Evolutionary conservation across 2,797 vertebrate species (phyloP).

Genomic region (Coracias cyanogaster): DNA sequence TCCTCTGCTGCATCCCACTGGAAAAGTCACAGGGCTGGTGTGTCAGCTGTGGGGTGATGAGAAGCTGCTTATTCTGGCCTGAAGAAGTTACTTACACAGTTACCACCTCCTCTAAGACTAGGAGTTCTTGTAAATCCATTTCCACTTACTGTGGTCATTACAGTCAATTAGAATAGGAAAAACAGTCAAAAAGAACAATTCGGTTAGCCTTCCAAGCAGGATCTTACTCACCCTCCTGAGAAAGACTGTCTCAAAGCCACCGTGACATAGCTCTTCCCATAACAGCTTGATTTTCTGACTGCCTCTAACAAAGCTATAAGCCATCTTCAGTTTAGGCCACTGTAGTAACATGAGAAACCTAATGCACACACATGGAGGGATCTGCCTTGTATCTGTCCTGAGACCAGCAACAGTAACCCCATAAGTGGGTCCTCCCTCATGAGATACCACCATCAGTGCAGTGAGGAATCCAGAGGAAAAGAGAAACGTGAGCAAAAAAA

Average conservation of each 20-base stretch:
- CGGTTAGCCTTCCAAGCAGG: background rate
- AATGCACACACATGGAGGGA: background rate
- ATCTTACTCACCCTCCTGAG: background rate
- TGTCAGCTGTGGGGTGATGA: background rate
- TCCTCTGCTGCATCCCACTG: constrained; percentile 36
- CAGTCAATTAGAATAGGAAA: background rate
- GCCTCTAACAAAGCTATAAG: background rate
- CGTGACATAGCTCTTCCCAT: accelerated
- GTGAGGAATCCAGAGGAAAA: background rate
- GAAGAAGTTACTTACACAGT: background rate
- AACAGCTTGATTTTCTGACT: background rate
- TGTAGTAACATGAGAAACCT: background rate
- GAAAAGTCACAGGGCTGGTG: background rate
- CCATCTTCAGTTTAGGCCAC: background rate
- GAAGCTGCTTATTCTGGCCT: background rate
- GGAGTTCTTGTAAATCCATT: background rate
- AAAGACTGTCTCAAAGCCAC: background rate
- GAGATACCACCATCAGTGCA: background rate
- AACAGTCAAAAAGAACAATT: background rate
- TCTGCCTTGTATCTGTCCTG: accelerated
- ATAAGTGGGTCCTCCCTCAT: background rate
- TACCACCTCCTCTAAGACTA: background rate
- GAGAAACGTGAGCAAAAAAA: background rate
- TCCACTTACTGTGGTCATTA: background rate
- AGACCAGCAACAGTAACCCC: background rate